phyloP scores from a whole-genome alignment of 2,113 vertebrate species.

The Ciconia boyciana region DNA sequence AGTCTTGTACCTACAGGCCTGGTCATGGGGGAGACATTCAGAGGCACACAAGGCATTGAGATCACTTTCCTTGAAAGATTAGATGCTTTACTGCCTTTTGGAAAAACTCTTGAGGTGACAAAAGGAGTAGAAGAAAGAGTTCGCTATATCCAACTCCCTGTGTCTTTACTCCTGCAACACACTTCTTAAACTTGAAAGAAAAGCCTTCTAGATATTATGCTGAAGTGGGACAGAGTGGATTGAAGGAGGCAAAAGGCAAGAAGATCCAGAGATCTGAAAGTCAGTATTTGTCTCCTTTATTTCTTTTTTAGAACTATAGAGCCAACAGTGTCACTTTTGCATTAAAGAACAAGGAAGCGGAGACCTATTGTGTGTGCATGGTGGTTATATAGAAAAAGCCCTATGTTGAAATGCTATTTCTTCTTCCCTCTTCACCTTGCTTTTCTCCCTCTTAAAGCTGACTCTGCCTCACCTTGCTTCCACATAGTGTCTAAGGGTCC shows the following conservation, averaged over 20 bases:
- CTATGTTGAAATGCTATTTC: slow-evolving; percentile 27
- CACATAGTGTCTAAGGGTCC: slow-evolving; percentile 41
- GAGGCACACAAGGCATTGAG: neutral
- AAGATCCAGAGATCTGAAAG: neutral
- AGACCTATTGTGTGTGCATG: slow-evolving; percentile 1
- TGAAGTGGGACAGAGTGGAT: neutral
- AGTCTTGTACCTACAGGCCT: neutral
- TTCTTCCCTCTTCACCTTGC: neutral
- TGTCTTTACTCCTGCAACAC: slow-evolving; percentile 3
- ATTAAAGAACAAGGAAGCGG: neutral
- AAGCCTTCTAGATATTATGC: neutral
- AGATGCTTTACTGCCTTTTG: neutral
- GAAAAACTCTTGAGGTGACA: neutral
- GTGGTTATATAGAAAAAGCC: slow-evolving; percentile 40
- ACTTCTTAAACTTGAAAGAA: neutral
- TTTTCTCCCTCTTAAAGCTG: slow-evolving; percentile 41
- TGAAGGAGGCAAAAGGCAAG: neutral
- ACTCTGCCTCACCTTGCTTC: slow-evolving; percentile 48
- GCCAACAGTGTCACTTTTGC: neutral
- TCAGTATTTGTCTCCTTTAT: neutral
- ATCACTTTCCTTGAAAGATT: neutral
- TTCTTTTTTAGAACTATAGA: neutral
- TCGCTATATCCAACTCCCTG: neutral
- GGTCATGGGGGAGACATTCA: neutral
- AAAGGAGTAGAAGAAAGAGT: neutral